Base-by-base conservation (phyloP, 2,888 invertebrate species). In the Erynnis tages region DNA sequence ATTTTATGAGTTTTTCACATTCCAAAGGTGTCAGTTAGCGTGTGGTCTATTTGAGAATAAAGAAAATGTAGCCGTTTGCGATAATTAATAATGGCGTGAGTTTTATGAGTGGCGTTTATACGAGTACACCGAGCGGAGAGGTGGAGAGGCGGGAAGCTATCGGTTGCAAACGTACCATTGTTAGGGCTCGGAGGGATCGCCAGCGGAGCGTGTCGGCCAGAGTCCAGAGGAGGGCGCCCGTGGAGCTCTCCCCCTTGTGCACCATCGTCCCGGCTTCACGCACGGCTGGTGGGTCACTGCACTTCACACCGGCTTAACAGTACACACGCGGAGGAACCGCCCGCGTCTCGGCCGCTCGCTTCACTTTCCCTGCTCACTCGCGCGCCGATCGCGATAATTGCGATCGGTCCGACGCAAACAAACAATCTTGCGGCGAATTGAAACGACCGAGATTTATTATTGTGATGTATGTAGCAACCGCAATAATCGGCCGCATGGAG, bases 231-330 rank as follows among this genome's bases (percentile, higher is more conserved):
- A 84, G 81, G 77, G 82, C 80, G 69, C 77, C 74, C 60, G 76
- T 76, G 69, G 84, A 77, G 67, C 69, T 78, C 76, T 86, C 86
- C 83, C 86, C 84, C 74, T 80, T 77, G 77, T 79, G 83, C 69
- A 85, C 84, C 88, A 89, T 88, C 68, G 76, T 80, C 76, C 79
- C 81, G 78, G 67, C 83, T 80, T 85, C 84, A 86, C 85, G 87
- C 85, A 77, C 83, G 73, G 80, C 75, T 79, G 50, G 27, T 78
- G 74, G 86, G 85, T 82, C 86, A 86, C 76, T 86, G 85, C 81
- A 82, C 86, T 67, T 71, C 62, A 69, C 69, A 65, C 45, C 14
- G 45, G 45, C 45, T 45, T 45, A 45, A 45, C 45, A 32, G 45
- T 45, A 45, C 45, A 45, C 45, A 65, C 69, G 65, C 69, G 63